Evolutionary conservation across 2,888 invertebrate species (phyloP).

Genomic region (Tryphoninae sp.): DNA sequence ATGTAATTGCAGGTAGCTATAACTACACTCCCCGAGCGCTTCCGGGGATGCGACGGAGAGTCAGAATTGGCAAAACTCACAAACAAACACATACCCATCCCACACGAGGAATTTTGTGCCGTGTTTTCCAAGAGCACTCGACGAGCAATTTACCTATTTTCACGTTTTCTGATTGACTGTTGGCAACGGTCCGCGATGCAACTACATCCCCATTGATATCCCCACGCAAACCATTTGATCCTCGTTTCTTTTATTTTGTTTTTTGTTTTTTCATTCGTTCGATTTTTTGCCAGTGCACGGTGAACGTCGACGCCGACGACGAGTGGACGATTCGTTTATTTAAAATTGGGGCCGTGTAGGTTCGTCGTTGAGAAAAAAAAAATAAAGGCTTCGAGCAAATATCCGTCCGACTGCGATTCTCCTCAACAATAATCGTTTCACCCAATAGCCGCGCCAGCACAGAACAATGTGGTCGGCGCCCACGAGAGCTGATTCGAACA

Average conservation of each 20-base stretch:
- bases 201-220: conserved; percentile 13
- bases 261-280: conserved; percentile 71
- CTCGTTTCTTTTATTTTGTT: conserved; percentile 48
- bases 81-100: conserved; percentile 54
- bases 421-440: conserved; percentile 33
- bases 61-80: conserved; percentile 19
- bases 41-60: conserved; percentile 47
- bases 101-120: conserved; percentile 37
- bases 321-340: conserved; percentile 74
- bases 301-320: conserved; percentile 26
- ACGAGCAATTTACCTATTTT: conserved; percentile 73
- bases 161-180: conserved; percentile 73
- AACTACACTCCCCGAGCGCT: conserved; percentile 40
- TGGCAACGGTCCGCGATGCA: conserved; percentile 65
- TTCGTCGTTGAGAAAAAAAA: conserved; percentile 72
- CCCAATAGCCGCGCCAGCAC: neutral
- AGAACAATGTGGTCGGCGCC: neutral
- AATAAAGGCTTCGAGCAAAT: conserved; percentile 62
- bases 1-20: conserved; percentile 66
- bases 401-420: conserved; percentile 34
- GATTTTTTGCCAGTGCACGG: conserved; percentile 58
- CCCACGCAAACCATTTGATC: conserved; percentile 14
- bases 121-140: conserved; percentile 54
- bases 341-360: conserved; percentile 71
- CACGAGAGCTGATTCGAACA: no score